Conservation (phyloP, 2,113 vertebrate genomes). For the Pyxicephalus adspersus region DNA sequence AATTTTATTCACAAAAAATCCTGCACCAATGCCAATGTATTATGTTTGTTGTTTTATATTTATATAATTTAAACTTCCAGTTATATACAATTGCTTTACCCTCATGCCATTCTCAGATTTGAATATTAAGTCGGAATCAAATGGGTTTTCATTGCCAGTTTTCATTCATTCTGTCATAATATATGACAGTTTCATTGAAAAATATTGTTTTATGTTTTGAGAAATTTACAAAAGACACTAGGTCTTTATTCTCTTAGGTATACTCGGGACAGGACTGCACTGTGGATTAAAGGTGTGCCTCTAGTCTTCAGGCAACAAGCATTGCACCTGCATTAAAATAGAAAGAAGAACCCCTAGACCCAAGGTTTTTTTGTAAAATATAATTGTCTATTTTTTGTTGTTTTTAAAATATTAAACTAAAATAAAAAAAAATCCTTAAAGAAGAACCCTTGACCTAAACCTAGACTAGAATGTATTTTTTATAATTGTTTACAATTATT, state of each 20-base stretch:
- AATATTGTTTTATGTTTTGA: constrained; percentile 12
- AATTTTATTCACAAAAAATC: no score
- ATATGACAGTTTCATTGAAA: constrained; percentile 13
- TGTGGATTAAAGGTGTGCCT: constrained; percentile 14
- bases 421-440: no score
- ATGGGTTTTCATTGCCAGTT: background rate
- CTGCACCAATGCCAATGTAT: no score
- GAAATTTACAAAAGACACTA: constrained; percentile 18
- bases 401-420: no score
- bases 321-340: no score
- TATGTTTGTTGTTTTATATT: no score
- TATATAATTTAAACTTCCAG: background rate
- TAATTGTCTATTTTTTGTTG: no score
- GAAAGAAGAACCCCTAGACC: no score
- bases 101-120: background rate
- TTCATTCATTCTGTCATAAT: background rate
- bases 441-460: no score
- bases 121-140: background rate
- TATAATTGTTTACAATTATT: no score
- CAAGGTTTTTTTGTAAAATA: no score
- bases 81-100: background rate
- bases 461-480: no score
- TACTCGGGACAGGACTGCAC: constrained; percentile 5
- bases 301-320: background rate
- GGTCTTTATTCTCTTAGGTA: constrained; percentile 10